phyloP scores from a whole-genome alignment of 2,888 invertebrate species.

The Spodoptera picta region DNA sequence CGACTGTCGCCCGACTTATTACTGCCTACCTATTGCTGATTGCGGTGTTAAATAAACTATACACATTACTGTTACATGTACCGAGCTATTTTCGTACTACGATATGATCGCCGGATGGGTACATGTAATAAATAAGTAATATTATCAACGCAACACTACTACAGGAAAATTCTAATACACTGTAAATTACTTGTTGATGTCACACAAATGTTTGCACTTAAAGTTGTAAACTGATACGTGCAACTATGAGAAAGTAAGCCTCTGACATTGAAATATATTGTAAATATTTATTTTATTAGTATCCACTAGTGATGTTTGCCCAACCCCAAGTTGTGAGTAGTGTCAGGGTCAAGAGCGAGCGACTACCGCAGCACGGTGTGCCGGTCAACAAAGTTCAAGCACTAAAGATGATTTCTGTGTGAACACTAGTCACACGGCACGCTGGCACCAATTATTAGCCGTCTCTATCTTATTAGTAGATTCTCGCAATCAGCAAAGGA shows the following conservation, averaged over 20 bases:
- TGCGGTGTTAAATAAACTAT: constrained; percentile 59
- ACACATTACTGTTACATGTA: constrained; percentile 32
- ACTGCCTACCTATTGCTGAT: constrained; percentile 60
- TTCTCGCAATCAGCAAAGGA: constrained; percentile 70
- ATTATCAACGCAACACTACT: constrained; percentile 20
- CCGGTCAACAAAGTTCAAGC: constrained; percentile 44
- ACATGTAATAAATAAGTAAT: constrained; percentile 32
- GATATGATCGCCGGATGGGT: constrained; percentile 11
- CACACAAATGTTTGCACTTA: constrained; percentile 1
- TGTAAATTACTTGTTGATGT: constrained; percentile 3
- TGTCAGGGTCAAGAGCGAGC: constrained; percentile 49
- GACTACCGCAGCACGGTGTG: constrained; percentile 22
- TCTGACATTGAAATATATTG: constrained; percentile 64
- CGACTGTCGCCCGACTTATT: constrained; percentile 66
- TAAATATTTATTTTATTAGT: constrained; percentile 64
- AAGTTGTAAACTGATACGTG: not conserved
- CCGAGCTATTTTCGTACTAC: constrained; percentile 26
- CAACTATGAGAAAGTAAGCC: constrained; percentile 17
- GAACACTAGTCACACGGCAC: constrained; percentile 65
- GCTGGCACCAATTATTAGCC: constrained; percentile 68
- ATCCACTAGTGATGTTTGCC: constrained; percentile 39
- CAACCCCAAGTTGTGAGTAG: constrained; percentile 48
- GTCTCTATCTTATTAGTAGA: constrained; percentile 58
- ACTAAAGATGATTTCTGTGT: constrained; percentile 13
- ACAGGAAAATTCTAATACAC: constrained; percentile 8